Evolutionary conservation across 1,140 invertebrate genomes (phyloP), one percentile per base, ranked within the genome.

Genomic region (Lasaia peninsularis): DNA sequence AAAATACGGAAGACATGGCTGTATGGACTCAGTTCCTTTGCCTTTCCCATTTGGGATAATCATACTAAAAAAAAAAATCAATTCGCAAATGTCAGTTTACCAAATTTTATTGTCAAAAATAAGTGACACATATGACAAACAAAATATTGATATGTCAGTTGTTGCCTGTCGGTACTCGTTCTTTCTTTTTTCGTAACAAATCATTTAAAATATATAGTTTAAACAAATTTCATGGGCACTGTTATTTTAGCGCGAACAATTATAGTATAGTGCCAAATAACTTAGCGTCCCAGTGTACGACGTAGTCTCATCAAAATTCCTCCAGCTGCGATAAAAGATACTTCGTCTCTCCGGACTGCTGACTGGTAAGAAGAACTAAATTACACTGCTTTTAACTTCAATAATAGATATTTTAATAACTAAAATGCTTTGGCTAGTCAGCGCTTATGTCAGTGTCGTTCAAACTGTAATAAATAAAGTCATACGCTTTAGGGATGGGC

Each of bases 251-350:
- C 40, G 18, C 11, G 11, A 48, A 48, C n/a, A 48, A 48, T 20
- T 16, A 48, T 21, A 21, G 40, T 21, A n/a, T 48, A 48, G 18
- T 48, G 18, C 18, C 16, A 48, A 20, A 48, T n/a, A 48, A 18
- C 14, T 48, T 21, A 48, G 20, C 24, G 11, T 33, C 16, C 60
- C 37, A 54, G 53, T 58, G 48, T 52, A 33, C 16, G 49, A 59
- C 35, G 20, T 65, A 44, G 37, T 34, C 61, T 56, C 11, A 67
- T 77, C 82, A 84, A 84, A 81, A 84, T 84, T 82, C 79, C 80
- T 73, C 82, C 82, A 64, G 82, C 80, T 69, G 77, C 82, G 62
- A 73, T 73, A 73, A 76, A 79, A 68, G 72, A 75, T 67, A 75
- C 69, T 62, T 71, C 71, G 64, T 73, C 75, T 78, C 75, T 84